Evolutionary conservation across 2,888 invertebrate species (phyloP), one percentile per base, ranked within the genome.

Genomic region (Acleris emargana): DNA sequence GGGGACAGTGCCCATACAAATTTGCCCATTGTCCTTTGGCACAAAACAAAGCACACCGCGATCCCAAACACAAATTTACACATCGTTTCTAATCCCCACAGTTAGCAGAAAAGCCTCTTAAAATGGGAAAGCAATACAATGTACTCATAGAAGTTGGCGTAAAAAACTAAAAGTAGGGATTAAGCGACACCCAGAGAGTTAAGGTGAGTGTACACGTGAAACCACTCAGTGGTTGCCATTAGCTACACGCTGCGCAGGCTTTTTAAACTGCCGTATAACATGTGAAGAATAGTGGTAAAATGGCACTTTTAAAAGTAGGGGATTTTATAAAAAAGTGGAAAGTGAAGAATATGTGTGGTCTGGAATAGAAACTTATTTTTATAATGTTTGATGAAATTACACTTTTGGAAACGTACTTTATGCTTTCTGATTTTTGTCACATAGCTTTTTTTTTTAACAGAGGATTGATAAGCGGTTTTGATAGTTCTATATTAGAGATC

Each of bases 171-270:
- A 60, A 66, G 66, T 54, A 81, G 76, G 57, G 61, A 61, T 66
- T 66, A 66, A 66, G 45, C 79, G 75, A 75, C 77, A 62, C 79
- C 82, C 82, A 79, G 74, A 77, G 81, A 74, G 78, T 75, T 78
- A 82, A 84, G 87, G 87, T 84, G 84, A 69, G 80, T 62, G 74
- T 82, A 89, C 89, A 89, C 80, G 88, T 78, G 84, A 89, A 89
- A 84, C 88, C 89, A 89, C 89, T 89, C 89, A 86, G 80, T 68
- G 73, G 76, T 75, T 67, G 73, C 81, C 83, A 85, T 85, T 84
- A 86, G 82, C 13, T 18, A 45, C 57, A 16, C 45, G 20, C 18
- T 25, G 57, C 54, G 54, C n/a, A 32, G 53, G 54, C 42, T 57
- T 57, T 57, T 57, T 57, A 43, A 57, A 57, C 57, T 57, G 22